These are phyloP conservation scores for Eulemur macaco DNA, from an alignment of 2,113 vertebrate species.

Conservation along the genomic window DNA sequence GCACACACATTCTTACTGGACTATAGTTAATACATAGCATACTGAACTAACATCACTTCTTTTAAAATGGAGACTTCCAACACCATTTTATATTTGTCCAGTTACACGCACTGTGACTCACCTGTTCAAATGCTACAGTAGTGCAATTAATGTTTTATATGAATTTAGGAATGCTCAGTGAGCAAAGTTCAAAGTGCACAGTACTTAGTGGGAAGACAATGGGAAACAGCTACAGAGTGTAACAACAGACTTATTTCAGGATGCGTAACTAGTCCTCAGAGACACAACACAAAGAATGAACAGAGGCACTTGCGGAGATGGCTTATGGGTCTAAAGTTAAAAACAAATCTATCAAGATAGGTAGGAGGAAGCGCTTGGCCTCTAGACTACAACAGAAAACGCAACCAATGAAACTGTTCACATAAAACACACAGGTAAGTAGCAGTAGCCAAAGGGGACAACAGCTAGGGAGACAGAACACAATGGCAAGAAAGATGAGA, in stretches of 20 bases:
- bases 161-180: neutral
- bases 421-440: neutral
- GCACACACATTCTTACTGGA: neutral
- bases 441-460: neutral
- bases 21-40: neutral
- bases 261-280: slow-evolving; percentile 60
- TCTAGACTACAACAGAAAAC: slow-evolving; percentile 5
- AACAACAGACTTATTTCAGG: neutral
- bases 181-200: neutral
- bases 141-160: neutral
- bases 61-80: neutral
- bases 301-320: slow-evolving; percentile 19
- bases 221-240: neutral
- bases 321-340: slow-evolving; percentile 55
- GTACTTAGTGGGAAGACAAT: neutral
- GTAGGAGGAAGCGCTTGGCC: neutral
- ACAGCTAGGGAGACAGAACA: neutral
- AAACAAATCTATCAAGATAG: slow-evolving; percentile 66
- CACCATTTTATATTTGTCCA: neutral
- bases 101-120: neutral
- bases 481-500: neutral
- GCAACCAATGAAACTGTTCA: neutral
- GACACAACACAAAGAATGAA: slow-evolving; percentile 65
- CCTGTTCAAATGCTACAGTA: neutral
- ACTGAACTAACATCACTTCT: neutral